Base-by-base conservation (phyloP, 2,113 vertebrate genomes). In the Scomber scombrus region DNA sequence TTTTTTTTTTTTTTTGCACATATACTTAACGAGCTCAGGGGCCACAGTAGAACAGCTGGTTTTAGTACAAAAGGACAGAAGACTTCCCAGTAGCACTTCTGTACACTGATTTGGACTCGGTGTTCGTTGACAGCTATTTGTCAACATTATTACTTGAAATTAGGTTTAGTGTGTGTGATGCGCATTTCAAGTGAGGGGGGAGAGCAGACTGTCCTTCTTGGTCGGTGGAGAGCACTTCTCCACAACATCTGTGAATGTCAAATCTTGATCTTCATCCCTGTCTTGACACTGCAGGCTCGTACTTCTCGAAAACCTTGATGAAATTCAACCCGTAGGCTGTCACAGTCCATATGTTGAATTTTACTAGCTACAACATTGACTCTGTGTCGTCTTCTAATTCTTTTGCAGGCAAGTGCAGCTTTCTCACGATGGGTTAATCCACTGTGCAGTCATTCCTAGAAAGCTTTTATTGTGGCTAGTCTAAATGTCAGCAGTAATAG, bases 61-160 rank as follows among this genome's bases (percentile, higher is more conserved):
- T 18, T 34, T 6, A n/a, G 46, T 66, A 23, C 49, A 52, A 7
- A 26, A 18, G 60, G 18, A 15, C 10, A 11, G 60, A 7, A 34
- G n/a, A 6, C 9, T 45, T 52, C 16, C 12, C 26, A 9, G 21
- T 18, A 3, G 46, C 45, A 26, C 13, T 50, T 29, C 26, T 31
- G 16, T n/a, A n/a, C 11, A 67, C 47, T 18, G 4, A 31, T 34
- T 23, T 23, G 1, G 10, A 46, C 11, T 23, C 13, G 2, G 2
- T 51, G 64, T 8, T 12, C 2, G 15, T 50, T 29, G 26, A 12
- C 46, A 67, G 15, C 26, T 49, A 14, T 26, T 26, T 26, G 23
- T 52, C 56, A 45, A 78, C 31, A 60, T 52, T 47, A 46, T 40
- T 62, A 16, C 46, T 26, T 19, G 29, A 78, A 29, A 61, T 54